Conservation (phyloP, 2,797 vertebrate species). For the Melopsittacus undulatus region DNA sequence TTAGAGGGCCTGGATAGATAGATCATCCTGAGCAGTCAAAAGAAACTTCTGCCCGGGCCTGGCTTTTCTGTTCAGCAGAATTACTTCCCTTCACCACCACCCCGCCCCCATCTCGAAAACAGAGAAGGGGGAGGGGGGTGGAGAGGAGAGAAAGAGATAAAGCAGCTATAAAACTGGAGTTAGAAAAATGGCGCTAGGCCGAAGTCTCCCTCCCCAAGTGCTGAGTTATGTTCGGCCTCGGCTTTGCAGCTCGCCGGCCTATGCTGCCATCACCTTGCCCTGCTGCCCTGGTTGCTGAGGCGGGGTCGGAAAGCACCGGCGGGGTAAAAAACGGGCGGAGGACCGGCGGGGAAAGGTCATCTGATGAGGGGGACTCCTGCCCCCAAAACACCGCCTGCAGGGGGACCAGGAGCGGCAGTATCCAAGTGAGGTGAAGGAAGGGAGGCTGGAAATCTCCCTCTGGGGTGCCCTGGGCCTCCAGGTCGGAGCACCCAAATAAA, state of each 20-base stretch:
- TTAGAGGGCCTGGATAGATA: slow-evolving; percentile 80
- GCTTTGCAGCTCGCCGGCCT: background rate
- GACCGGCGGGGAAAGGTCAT: background rate
- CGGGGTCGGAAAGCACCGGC: accelerated
- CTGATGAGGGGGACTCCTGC: background rate
- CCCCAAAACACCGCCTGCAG: background rate
- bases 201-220: accelerated
- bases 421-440: background rate
- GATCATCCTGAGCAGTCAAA: slow-evolving; percentile 34
- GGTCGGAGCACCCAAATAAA: accelerated
- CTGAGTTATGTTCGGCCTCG: accelerated
- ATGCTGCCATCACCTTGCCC: accelerated
- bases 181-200: background rate
- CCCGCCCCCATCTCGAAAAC: background rate
- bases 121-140: accelerated
- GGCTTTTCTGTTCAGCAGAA: slow-evolving; percentile 38
- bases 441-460: accelerated
- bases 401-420: background rate
- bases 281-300: accelerated
- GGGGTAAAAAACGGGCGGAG: background rate
- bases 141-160: background rate
- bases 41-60: background rate
- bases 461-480: accelerated
- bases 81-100: background rate
- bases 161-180: background rate